Base-by-base conservation (phyloP, 2,888 invertebrate genomes). In the Neoitamus cyanurus region DNA sequence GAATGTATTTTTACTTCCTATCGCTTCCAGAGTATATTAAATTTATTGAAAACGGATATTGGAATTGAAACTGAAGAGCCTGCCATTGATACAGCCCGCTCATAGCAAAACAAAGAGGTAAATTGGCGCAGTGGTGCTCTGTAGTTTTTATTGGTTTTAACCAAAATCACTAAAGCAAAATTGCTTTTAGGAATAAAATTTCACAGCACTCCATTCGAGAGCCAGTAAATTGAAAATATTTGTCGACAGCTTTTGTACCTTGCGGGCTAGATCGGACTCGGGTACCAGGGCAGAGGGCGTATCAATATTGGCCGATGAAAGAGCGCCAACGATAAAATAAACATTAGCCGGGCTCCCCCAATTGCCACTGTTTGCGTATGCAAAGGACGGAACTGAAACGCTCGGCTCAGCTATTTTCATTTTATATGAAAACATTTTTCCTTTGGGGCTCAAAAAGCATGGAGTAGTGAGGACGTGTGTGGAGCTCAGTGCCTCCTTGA, bases 281-380 rank as follows among this genome's bases (percentile, higher is more conserved):
- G 58, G 58, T 1, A 2, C 20, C 7, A 7, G 7, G 15, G 48
- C 5, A 4, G 48, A 20, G 58, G 20, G 6, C 42, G 58, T 25
- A 25, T 58, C 58, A 58, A 58, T 58, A 58, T 58, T 58, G 58
- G 58, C 58, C 58, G 58, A 58, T 25, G 25, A 58, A 58, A 58
- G 25, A 36, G 37, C 31, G 37, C 73, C 11, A 15, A 20, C 31
- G 37, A 42, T 77, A 77, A 77, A 77, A 77, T 77, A 77, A 46
- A 36, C 46, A 77, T 77, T 46, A 77, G 46, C 20, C 77, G 28
- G 11, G 31, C 70, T 28, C 13, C 15, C 15, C 36, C 3, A 25
- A 46, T 77, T 42, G 77, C 20, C 46, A 42, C 15, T 77, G 42
- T 77, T 77, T 77, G 77, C 77, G 13, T 30, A 42, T 77, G 77